Evolutionary conservation across 1,140 invertebrate species (phyloP).

Genomic region (Drosophila kikkawai): DNA sequence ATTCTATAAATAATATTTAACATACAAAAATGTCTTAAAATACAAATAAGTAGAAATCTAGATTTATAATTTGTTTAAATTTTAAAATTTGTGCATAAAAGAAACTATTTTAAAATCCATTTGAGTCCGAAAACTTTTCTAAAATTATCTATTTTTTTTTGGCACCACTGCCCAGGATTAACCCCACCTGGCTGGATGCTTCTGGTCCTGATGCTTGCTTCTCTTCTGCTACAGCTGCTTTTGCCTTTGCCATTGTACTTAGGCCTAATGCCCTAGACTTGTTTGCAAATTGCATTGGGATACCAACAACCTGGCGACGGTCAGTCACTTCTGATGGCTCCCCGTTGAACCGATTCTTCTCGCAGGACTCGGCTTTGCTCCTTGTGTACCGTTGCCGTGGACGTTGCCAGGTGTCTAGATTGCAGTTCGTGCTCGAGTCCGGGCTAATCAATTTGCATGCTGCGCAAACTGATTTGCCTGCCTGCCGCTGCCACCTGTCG

Average conservation of each 20-base stretch:
- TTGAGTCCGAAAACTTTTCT: neutral
- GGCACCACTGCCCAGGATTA: slow-evolving; percentile 4
- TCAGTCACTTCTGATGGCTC: slow-evolving; percentile 28
- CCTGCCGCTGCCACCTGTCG: slow-evolving; percentile 24
- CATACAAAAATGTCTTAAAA: neutral
- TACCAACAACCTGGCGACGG: slow-evolving; percentile 52
- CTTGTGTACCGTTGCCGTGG: slow-evolving; percentile 1
- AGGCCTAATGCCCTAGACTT: slow-evolving; percentile 72
- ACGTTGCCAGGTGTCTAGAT: slow-evolving; percentile 41
- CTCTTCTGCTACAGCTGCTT: slow-evolving; percentile 29
- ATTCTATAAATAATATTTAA: neutral
- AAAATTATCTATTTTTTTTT: too few relatives aligned
- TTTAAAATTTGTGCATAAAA: neutral
- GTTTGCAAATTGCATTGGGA: slow-evolving; percentile 78
- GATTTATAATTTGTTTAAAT: neutral
- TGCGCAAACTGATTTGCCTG: slow-evolving; percentile 41
- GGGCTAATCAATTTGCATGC: slow-evolving; percentile 71
- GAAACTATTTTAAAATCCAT: neutral
- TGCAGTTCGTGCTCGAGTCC: slow-evolving; percentile 35
- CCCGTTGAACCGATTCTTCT: slow-evolving; percentile 14
- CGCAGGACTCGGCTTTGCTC: slow-evolving; percentile 5
- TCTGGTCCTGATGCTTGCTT: slow-evolving; percentile 44
- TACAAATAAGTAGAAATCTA: neutral
- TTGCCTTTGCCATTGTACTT: slow-evolving; percentile 59
- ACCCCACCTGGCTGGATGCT: slow-evolving; percentile 41